Evolutionary conservation across 1,140 invertebrate species (phyloP).

Genomic region (Drosophila navojoa): DNA sequence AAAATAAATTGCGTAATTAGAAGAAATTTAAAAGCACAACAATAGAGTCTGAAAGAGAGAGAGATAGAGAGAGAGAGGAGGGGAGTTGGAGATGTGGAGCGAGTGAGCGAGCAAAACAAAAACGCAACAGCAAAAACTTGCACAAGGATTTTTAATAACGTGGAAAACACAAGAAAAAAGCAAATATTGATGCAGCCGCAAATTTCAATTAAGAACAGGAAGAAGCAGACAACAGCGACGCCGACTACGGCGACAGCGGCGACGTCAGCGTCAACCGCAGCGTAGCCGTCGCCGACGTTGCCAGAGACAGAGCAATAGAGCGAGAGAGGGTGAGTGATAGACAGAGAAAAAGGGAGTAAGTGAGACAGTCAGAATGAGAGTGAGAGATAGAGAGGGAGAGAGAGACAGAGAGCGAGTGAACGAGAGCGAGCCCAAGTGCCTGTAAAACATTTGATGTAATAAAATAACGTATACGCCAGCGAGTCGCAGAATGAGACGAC

Average conservation of each 20-base stretch:
- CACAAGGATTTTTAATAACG: conserved; percentile 83
- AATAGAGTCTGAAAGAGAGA: conserved; percentile 20
- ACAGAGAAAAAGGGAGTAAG: not conserved
- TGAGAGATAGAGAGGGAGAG: not conserved
- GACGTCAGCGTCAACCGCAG: conserved; percentile 37
- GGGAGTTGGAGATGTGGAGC: not conserved
- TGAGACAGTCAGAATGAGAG: not conserved
- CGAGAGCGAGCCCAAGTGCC: conserved; percentile 43
- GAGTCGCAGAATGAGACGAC: conserved; percentile 48
- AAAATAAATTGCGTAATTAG: conserved; percentile 60
- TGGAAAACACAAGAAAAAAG: conserved; percentile 83
- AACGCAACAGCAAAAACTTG: conserved; percentile 68
- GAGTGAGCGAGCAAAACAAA: conserved; percentile 42
- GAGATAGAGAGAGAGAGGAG: not conserved
- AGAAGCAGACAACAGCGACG: conserved; percentile 60
- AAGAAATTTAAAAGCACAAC: conserved; percentile 58
- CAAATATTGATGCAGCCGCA: conserved; percentile 84
- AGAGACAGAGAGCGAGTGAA: conserved; percentile 22
- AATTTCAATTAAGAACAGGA: conserved; percentile 84
- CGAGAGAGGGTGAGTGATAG: conserved; percentile 20
- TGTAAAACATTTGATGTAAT: conserved; percentile 80
- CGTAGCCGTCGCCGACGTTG: conserved; percentile 21
- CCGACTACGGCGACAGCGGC: conserved; percentile 23
- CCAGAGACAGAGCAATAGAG: conserved; percentile 26
- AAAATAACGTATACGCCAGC: conserved; percentile 80